A percentile compares a stretch with the other conserved stretches of the same genome.
These are phyloP conservation scores for Drosophila burlai DNA, from an alignment of 1,140 invertebrate genomes.

Conservation along the genomic window DNA sequence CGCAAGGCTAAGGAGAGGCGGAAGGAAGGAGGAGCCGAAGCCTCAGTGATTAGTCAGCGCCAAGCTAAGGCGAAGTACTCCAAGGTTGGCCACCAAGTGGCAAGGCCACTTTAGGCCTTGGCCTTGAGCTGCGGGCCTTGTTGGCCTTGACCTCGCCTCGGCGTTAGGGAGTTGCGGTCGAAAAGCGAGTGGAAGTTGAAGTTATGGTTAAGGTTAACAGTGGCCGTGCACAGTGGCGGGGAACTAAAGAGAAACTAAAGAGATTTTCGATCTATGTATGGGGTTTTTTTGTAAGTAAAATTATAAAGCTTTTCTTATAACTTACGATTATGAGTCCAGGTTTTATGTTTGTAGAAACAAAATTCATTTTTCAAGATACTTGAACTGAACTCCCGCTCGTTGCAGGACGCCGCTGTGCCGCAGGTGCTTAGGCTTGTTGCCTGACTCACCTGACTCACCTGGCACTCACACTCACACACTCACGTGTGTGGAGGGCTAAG, in stretches of 20 bases:
- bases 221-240: constrained; percentile 9
- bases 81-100: constrained; percentile 19
- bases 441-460: constrained; percentile 47
- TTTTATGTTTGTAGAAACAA: not conserved
- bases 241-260: not conserved
- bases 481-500: constrained; percentile 1
- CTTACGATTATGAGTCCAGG: not conserved
- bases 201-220: constrained; percentile 21
- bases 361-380: not conserved
- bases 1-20: not conserved
- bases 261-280: not conserved
- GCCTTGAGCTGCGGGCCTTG: not conserved
- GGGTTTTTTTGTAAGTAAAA: not conserved
- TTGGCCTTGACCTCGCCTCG: constrained; percentile 59
- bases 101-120: not conserved
- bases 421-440: constrained; percentile 16
- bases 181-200: constrained; percentile 18
- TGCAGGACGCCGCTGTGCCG: not conserved
- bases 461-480: constrained; percentile 20
- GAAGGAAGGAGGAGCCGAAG: not conserved
- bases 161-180: constrained; percentile 7
- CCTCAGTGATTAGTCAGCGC: constrained; percentile 58
- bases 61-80: not conserved
- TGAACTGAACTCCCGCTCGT: not conserved
- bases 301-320: not conserved